Base-by-base conservation (phyloP, 2,888 invertebrate genomes). In the Eupithecia dodoneata region DNA sequence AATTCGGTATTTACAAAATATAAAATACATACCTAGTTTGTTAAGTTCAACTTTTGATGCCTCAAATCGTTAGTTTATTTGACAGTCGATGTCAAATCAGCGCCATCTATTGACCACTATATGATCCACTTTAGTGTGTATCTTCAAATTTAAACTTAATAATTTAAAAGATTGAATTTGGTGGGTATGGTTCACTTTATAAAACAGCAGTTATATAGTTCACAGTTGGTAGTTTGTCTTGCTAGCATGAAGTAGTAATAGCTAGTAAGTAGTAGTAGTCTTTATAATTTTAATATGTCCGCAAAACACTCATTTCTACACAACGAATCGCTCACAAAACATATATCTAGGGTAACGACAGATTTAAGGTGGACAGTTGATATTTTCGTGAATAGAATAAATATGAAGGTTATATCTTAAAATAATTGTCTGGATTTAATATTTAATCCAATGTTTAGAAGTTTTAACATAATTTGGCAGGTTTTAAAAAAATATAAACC, bases 131-230 rank as follows among this genome's bases (percentile, higher is more conserved):
- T 55, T n/a, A 3, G n/a, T n/a, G n/a, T 4, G 18, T 30, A 4
- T 30, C 18, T 3, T 59, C 9, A 59, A 18, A 30, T 30, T 4
- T 12, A 63, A 10, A 30, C 18, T 1, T 55, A 2, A 7, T 59
- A 1, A 3, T n/a, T n/a, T n/a, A n/a, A n/a, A 30, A 30, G 10
- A 30, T 63, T 63, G 63, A 63, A 63, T 63, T 63, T 63, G 63
- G 63, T 63, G 18, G 30, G 63, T 63, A 30, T 59, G 63, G 18
- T 63, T 63, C 63, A 63, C 30, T 63, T 63, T 63, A 59, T 63
- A 63, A 63, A 30, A 63, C 63, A 63, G 63, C 30, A 63, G 76
- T 78, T 80, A 55, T 55, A 71, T 73, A 74, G 74, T 18, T 76
- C 73, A 74, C 75, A 65, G 71, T 63, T 30, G 30, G 30, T 63